phyloP scores from a whole-genome alignment of 1,140 invertebrate genomes.

The Dinoponera quadriceps region DNA sequence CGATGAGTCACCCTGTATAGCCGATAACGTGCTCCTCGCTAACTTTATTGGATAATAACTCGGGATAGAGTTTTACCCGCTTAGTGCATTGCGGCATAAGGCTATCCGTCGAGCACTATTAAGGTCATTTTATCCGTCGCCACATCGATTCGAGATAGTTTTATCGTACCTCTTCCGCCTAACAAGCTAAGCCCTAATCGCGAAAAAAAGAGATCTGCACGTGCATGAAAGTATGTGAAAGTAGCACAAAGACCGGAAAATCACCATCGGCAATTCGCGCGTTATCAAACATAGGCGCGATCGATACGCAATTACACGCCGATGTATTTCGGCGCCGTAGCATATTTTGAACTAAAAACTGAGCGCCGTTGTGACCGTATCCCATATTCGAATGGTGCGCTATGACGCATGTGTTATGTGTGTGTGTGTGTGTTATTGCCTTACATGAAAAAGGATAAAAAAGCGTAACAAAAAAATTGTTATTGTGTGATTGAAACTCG shows the following conservation, averaged over 20 bases:
- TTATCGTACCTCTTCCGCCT: conserved; percentile 5
- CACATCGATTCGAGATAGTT: conserved; percentile 28
- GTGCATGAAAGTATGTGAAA: conserved; percentile 43
- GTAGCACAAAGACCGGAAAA: conserved; percentile 45
- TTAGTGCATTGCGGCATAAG: not conserved
- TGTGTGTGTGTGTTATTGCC: not conserved
- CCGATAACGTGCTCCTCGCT: not conserved
- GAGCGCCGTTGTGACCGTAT: not conserved
- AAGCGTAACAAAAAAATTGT: conserved; percentile 39
- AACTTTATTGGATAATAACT: conserved; percentile 31
- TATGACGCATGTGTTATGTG: not conserved
- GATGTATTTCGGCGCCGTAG: not conserved
- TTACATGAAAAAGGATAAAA: conserved; percentile 5
- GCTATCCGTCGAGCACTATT: conserved; percentile 12
- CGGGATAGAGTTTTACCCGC: conserved; percentile 21
- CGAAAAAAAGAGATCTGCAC: not conserved
- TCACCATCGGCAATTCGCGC: conserved; percentile 37
- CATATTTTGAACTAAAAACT: conserved; percentile 35
- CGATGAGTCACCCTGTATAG: not conserved
- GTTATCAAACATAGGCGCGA: conserved; percentile 38
- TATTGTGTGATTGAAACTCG: conserved; percentile 29
- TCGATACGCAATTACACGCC: conserved; percentile 39
- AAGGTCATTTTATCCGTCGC: conserved; percentile 26
- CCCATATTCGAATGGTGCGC: not conserved
- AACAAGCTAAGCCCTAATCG: conserved; percentile 12